Base-by-base conservation (phyloP, 2,113 vertebrate genomes). In the Myiozetetes cayanensis region DNA sequence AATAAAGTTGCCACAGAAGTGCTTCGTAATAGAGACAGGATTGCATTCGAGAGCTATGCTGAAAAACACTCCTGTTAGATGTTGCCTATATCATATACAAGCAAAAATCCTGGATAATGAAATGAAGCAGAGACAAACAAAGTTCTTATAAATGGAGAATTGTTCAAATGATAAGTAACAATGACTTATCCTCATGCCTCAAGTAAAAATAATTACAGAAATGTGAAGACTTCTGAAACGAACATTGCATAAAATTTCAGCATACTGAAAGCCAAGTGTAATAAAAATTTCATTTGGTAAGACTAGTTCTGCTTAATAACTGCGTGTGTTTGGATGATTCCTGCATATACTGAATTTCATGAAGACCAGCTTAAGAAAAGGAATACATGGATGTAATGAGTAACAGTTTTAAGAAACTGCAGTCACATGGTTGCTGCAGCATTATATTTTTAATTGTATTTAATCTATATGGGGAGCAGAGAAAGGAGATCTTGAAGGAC, bases 361-460 rank as follows among this genome's bases (percentile, higher is more conserved):
- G 47, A 58, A 63, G 76, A 74, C 33, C 10, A 39, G 21, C 13
- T 73, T 23, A 88, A 87, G 73, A 52, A 74, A 89, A 86, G 6
- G 21, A 85, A 39, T 39, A 91, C 10, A 82, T 25, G 15, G 30
- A 6, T 23, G n/a, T 91, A 89, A 91, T 31, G 59, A 88, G 31
- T 75, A 77, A 33, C 17, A n/a, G 25, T 71, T 87, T 86, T 55
- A 63, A 68, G 37, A 37, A 89, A 70, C 24, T 17, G 23, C 23
- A 41, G 47, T 71, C 85, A 80, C 21, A 12, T 47, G 23, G 4
- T 91, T 97, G 95, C 76, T 92, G 53, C 58, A 84, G 47, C 67
- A 90, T 79, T 94, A 72, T 89, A 24, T 70, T 95, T 90, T 80
- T 46, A 95, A 79, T 94, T 95, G 37, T 75, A 77, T 87, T 59